Percentiles rank a stretch among this genome's conserved stretches.
These are phyloP conservation scores for Macroglossus sobrinus DNA, from an alignment of 2,113 vertebrate genomes.

Conservation along the genomic window DNA sequence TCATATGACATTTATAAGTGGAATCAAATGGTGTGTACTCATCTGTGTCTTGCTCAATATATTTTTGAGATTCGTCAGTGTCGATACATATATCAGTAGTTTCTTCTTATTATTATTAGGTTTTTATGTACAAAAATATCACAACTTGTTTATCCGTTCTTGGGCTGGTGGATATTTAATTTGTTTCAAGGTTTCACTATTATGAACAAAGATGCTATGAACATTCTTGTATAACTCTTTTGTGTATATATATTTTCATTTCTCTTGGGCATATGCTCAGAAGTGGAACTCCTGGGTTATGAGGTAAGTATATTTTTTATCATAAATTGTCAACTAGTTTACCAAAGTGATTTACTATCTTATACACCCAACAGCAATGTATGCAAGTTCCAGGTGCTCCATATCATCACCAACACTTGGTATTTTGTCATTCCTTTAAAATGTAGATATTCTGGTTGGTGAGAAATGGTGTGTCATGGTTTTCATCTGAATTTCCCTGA, in stretches of 20 bases:
- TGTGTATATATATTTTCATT: not conserved
- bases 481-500: not conserved
- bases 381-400: not conserved
- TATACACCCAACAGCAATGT: not conserved
- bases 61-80: not conserved
- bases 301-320: not conserved
- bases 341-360: not conserved
- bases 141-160: not conserved
- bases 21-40: not conserved
- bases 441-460: not conserved
- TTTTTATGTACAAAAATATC: not conserved
- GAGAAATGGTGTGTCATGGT: not conserved
- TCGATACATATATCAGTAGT: not conserved
- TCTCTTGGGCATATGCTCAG: not conserved
- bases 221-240: not conserved
- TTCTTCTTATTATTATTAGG: not conserved
- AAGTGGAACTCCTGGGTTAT: not conserved
- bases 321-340: not conserved
- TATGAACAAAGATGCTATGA: not conserved
- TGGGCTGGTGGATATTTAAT: not conserved
- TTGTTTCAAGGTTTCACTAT: not conserved
- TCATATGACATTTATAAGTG: not conserved
- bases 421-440: not conserved
- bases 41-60: not conserved
- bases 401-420: not conserved